A percentile compares a stretch with the other conserved stretches of the same genome.
Evolutionary conservation across 1,140 invertebrate species (phyloP).

Genomic region (Leguminivora glycinivorella): DNA sequence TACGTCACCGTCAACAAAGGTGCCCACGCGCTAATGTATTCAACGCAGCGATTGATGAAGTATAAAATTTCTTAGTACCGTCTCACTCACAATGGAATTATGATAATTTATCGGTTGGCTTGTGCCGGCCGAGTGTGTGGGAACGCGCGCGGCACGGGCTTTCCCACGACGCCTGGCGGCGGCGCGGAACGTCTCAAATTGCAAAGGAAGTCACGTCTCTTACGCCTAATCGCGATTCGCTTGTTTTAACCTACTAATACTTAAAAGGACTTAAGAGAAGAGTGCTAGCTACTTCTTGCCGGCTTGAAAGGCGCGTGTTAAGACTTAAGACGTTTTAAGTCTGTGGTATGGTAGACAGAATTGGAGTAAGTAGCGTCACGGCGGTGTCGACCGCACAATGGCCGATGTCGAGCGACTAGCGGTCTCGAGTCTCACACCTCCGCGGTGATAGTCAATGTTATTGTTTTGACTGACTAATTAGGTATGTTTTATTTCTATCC

Average conservation of each 20-base stretch:
- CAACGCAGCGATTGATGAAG: slow-evolving; percentile 76
- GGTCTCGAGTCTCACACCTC: slow-evolving; percentile 75
- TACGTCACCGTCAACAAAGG: slow-evolving; percentile 57
- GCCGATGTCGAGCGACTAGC: slow-evolving; percentile 70
- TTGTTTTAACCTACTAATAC: slow-evolving; percentile 23
- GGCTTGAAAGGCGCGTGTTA: slow-evolving; percentile 40
- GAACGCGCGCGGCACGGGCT: slow-evolving; percentile 75
- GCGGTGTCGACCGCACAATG: slow-evolving; percentile 74
- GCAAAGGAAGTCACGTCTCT: slow-evolving; percentile 45
- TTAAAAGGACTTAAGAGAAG: slow-evolving; percentile 54
- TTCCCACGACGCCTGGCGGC: slow-evolving; percentile 66
- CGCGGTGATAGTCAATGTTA: slow-evolving; percentile 65
- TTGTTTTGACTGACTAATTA: slow-evolving; percentile 75
- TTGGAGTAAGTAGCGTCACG: slow-evolving; percentile 79
- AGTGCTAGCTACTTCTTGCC: slow-evolving; percentile 40
- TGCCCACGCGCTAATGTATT: slow-evolving; percentile 76
- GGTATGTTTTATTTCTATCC: slow-evolving; percentile 44
- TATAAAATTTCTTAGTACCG: slow-evolving; percentile 78
- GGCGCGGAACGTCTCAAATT: slow-evolving; percentile 54
- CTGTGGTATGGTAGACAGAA: slow-evolving; percentile 60
- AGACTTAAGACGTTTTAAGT: slow-evolving; percentile 56
- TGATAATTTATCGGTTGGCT: slow-evolving; percentile 79
- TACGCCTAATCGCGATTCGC: slow-evolving; percentile 49
- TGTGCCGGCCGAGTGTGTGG: slow-evolving; percentile 77
- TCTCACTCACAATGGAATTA: slow-evolving; percentile 79